Evolutionary conservation across 2,888 invertebrate genomes (phyloP), one percentile per base, ranked within the genome.

Genomic region (Lasioglossum morio): DNA sequence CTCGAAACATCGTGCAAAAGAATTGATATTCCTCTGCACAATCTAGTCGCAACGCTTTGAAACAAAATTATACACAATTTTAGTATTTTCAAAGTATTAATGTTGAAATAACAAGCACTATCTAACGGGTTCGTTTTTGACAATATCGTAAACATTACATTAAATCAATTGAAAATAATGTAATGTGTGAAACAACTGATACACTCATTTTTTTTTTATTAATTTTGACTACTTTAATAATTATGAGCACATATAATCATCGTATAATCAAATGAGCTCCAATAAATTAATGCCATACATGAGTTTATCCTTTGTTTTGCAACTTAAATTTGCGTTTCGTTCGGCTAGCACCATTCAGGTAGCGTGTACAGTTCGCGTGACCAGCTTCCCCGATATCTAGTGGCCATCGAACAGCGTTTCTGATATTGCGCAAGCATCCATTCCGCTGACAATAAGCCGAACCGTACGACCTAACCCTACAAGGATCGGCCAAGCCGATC

Each of bases 281-380:
- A 46, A 46, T 16, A 48, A 48, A 19, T 48, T 19, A 48, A 19
- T 19, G 16, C 5, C 4, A 5, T 48, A 16, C 19, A 48, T 7
- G 19, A 48, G 5, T 19, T 16, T n/a, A 53, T 53, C 53, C 53
- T 53, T 10, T n/a, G 23, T 53, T 23, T 53, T n/a, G 53, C 53
- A n/a, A 53, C 53, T 53, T 23, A 53, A 53, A 53, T 53, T 53
- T 53, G 10, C 53, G 53, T 53, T 53, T n/a, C 53, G 53, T 53
- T 53, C 53, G 10, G 53, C 53, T 10, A 53, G 53, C 53, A 10
- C 23, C 53, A 10, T 87, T 82, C 79, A 87, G 90, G 83, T 90
- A 48, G 90, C 91, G 90, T 91, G 90, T 91, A 84, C 79, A 79
- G 82, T 84, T 91, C 90, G 91, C 91, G 91, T 91, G 91, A 91